Percentiles rank a stretch among this genome's conserved stretches.
phyloP scores from a whole-genome alignment of 2,113 vertebrate genomes.

The Carettochelys insculpta region DNA sequence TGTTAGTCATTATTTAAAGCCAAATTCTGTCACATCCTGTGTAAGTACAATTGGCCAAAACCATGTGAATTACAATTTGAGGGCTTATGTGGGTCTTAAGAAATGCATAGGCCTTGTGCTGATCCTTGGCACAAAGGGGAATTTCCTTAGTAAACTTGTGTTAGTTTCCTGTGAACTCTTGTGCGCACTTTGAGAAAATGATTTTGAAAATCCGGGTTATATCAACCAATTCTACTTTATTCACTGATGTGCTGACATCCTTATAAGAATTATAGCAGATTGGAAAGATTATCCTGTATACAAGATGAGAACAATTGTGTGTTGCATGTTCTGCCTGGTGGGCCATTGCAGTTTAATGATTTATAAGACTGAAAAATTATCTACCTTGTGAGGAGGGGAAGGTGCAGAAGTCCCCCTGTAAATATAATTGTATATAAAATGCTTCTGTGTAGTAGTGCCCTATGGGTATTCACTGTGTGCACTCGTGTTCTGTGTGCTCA shows the following conservation, averaged over 20 bases:
- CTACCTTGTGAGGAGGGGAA: not conserved
- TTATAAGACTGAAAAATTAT: not conserved
- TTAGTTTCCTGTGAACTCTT: no score
- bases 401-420: not conserved
- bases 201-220: not conserved
- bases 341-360: not conserved
- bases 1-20: not conserved
- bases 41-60: not conserved
- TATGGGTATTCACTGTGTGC: no score
- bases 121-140: not conserved
- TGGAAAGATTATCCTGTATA: not conserved
- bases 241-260: not conserved
- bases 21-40: not conserved
- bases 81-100: not conserved
- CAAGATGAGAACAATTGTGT: not conserved
- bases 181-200: not conserved
- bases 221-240: not conserved
- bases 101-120: not conserved
- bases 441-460: no score
- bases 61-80: not conserved
- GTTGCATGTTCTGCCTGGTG: not conserved
- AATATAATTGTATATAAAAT: not conserved
- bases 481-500: not conserved
- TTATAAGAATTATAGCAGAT: not conserved
- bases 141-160: not conserved